Evolutionary conservation across 2,888 invertebrate genomes (phyloP).

Genomic region (Chymomyza caudatula): DNA sequence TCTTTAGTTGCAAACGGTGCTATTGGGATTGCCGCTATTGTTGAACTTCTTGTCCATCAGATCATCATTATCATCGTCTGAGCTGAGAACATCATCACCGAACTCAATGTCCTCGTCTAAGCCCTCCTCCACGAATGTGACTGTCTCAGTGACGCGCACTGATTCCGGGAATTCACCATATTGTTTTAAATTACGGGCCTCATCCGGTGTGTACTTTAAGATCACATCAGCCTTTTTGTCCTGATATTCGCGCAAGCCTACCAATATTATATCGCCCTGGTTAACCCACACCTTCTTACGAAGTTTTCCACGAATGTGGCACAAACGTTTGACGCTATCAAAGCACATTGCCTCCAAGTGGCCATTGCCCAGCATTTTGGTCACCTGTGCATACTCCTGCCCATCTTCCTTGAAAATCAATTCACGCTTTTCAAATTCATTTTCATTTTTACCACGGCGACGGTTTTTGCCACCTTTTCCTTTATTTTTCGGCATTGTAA

Average conservation of each 20-base stretch:
- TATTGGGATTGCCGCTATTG: conserved; percentile 11
- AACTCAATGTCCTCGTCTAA: conserved; percentile 98
- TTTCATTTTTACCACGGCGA: conserved; percentile 99
- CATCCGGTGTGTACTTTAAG: conserved; percentile 98
- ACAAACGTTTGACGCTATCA: conserved; percentile 97
- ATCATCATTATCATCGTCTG: conserved; percentile 91
- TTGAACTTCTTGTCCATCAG: conserved; percentile 76
- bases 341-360: conserved; percentile 99
- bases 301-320: conserved; percentile 98
- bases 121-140: conserved; percentile 95
- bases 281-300: conserved; percentile 99
- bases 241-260: conserved; percentile 98
- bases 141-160: conserved; percentile 97
- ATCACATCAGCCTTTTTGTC: conserved; percentile 99
- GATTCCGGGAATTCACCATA: conserved; percentile 99
- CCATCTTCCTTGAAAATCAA: conserved; percentile 99
- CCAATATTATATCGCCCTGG: conserved; percentile 98
- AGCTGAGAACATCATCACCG: conserved; percentile 95
- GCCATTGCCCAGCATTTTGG: conserved; percentile 99
- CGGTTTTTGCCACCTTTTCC: conserved; percentile 99
- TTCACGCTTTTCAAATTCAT: conserved; percentile 99
- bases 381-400: conserved; percentile 99
- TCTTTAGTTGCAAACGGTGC: conserved; percentile 14
- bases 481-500: conserved; percentile 82
- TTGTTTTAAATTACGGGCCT: conserved; percentile 98